phyloP scores from a whole-genome alignment of 1,140 invertebrate species.

The Leptoteleia sp. region DNA sequence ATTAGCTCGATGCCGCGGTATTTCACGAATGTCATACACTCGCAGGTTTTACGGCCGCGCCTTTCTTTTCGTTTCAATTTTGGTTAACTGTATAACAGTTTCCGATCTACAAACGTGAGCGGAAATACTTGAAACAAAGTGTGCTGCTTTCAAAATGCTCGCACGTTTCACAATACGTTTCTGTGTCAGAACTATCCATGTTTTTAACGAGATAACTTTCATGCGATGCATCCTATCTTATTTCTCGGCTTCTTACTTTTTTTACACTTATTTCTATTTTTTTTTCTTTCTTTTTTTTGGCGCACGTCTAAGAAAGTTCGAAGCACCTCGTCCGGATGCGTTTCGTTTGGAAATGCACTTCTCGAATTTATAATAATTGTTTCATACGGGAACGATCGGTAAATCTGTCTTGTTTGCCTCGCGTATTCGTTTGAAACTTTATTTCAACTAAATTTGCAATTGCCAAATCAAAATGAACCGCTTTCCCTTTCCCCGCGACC shows the following conservation, averaged over 20 bases:
- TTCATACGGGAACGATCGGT: constrained; percentile 28
- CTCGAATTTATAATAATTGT: constrained; percentile 57
- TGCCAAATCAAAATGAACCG: constrained; percentile 4
- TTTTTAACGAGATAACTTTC: constrained; percentile 72
- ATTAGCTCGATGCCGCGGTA: constrained; percentile 33
- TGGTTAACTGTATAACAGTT: constrained; percentile 64
- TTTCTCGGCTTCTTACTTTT: constrained; percentile 34
- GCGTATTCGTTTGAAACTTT: not conserved
- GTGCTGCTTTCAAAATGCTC: constrained; percentile 57
- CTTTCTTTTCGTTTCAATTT: constrained; percentile 47
- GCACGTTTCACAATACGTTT: constrained; percentile 66
- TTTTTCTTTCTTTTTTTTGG: too few relatives aligned
- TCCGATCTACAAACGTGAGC: constrained; percentile 56
- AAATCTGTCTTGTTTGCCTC: constrained; percentile 20
- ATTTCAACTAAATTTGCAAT: not conserved
- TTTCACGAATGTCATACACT: constrained; percentile 38
- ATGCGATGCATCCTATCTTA: constrained; percentile 56
- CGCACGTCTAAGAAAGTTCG: constrained; percentile 56
- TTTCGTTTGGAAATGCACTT: constrained; percentile 42
- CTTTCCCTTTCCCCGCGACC: not conserved
- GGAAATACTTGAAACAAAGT: constrained; percentile 62
- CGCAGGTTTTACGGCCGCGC: constrained; percentile 26
- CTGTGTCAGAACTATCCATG: constrained; percentile 63
- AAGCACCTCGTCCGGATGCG: constrained; percentile 46
- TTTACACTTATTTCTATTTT: too few relatives aligned